Evolutionary conservation across 2,113 vertebrate genomes (phyloP).

Genomic region (Falcunculus frontatus): DNA sequence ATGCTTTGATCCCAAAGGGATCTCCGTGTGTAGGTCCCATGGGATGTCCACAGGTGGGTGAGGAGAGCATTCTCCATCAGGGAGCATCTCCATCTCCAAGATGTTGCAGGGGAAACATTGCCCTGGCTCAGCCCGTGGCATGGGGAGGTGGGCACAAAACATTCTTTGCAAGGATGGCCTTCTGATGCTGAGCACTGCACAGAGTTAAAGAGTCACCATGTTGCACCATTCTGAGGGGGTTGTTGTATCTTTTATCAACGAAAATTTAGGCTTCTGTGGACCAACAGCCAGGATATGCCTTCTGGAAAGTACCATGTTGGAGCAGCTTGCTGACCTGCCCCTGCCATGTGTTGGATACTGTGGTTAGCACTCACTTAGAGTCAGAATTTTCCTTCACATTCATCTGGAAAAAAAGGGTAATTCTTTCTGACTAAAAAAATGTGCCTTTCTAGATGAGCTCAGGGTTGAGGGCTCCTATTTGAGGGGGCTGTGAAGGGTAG

Average conservation of each 20-base stretch:
- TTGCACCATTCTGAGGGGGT: neutral
- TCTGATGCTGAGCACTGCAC: neutral
- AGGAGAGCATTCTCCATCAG: neutral
- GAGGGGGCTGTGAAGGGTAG: neutral
- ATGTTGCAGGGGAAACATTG: neutral
- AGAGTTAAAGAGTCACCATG: neutral
- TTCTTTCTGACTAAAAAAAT: constrained; percentile 40
- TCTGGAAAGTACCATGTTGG: constrained; percentile 31
- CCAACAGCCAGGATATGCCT: neutral
- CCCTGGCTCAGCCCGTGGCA: neutral
- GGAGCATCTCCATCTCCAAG: neutral
- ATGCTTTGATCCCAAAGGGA: neutral
- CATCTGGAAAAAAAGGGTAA: constrained; percentile 38
- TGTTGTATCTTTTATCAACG: neutral
- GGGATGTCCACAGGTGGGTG: fast-evolving
- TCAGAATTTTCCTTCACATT: constrained; percentile 43
- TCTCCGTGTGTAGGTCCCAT: neutral
- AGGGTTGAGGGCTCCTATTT: neutral
- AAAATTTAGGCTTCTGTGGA: neutral
- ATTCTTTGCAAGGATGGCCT: neutral
- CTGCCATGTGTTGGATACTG: neutral
- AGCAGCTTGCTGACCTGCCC: neutral
- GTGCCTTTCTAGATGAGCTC: neutral
- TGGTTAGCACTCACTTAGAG: neutral
- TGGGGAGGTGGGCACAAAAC: fast-evolving